A percentile compares a stretch with the other conserved stretches of the same genome.
Evolutionary conservation across 2,888 invertebrate genomes (phyloP).

Genomic region (Resseliella maxima): DNA sequence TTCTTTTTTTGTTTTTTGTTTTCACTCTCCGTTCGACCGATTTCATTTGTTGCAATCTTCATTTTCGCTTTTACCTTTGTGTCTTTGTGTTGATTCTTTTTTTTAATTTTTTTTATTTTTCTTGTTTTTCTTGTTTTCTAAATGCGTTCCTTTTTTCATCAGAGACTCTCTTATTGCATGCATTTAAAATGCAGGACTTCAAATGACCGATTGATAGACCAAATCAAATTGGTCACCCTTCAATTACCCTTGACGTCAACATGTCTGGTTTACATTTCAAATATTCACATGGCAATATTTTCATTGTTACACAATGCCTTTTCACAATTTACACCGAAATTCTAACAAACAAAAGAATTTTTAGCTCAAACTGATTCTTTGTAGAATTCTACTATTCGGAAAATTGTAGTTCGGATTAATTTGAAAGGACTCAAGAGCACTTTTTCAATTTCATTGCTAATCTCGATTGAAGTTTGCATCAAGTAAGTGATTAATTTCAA

Average conservation of each 20-base stretch:
- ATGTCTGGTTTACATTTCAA: constrained; percentile 8
- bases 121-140: not conserved
- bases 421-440: not conserved
- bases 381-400: not conserved
- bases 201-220: not conserved
- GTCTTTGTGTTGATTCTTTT: too few species aligned
- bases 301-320: not conserved
- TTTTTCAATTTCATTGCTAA: not conserved
- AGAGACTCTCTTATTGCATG: not conserved
- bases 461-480: not conserved
- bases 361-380: too few species aligned
- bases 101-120: not conserved
- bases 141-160: not conserved
- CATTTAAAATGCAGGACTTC: not conserved
- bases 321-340: not conserved
- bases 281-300: not conserved
- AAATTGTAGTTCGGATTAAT: not conserved
- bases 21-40: not conserved
- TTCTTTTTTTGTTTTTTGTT: not conserved
- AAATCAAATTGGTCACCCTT: constrained; percentile 14
- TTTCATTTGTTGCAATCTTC: not conserved
- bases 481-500: constrained; percentile 22
- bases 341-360: too few species aligned
- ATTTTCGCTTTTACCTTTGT: too few species aligned
- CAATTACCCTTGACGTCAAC: not conserved